phyloP scores from a whole-genome alignment of 2,888 invertebrate genomes.

The Euclidia mi region DNA sequence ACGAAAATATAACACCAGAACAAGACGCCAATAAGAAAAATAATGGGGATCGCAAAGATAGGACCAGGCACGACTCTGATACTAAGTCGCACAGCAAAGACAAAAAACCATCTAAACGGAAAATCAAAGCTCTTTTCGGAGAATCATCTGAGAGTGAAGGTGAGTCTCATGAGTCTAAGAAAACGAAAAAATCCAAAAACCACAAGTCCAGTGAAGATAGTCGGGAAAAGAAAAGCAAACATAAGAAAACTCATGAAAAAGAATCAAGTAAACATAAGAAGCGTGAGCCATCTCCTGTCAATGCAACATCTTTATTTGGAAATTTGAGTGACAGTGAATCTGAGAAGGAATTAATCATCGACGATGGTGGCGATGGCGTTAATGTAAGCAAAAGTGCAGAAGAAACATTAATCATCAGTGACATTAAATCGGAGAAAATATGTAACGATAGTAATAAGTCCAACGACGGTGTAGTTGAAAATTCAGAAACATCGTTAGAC shows the following conservation, averaged over 20 bases:
- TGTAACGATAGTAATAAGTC: conserved; percentile 21
- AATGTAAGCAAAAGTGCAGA: conserved; percentile 51
- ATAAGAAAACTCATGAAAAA: conserved; percentile 35
- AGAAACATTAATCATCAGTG: conserved; percentile 46
- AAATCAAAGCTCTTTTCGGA: conserved; percentile 87
- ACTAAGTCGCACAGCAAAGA: conserved; percentile 59
- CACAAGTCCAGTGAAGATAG: conserved; percentile 50
- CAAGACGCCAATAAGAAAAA: conserved; percentile 28
- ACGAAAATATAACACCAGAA: conserved; percentile 38
- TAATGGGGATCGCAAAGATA: conserved; percentile 34
- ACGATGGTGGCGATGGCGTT: conserved; percentile 59
- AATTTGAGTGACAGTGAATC: conserved; percentile 67
- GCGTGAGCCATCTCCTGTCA: conserved; percentile 23
- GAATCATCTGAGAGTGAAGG: conserved; percentile 85
- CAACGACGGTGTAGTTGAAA: conserved; percentile 17
- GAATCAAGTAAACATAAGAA: conserved; percentile 25
- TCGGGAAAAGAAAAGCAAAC: conserved; percentile 47
- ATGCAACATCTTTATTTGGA: conserved; percentile 39
- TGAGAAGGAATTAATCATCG: conserved; percentile 76
- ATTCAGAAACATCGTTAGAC: conserved; percentile 23
- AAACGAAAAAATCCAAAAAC: conserved; percentile 60
- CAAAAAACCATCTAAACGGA: conserved; percentile 73
- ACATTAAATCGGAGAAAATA: conserved; percentile 24
- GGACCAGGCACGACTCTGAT: conserved; percentile 31
- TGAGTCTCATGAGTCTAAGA: conserved; percentile 65